A percentile compares a stretch with the other conserved stretches of the same genome.
Conservation (phyloP, 2,888 invertebrate genomes). For the Andrena marginata region DNA sequence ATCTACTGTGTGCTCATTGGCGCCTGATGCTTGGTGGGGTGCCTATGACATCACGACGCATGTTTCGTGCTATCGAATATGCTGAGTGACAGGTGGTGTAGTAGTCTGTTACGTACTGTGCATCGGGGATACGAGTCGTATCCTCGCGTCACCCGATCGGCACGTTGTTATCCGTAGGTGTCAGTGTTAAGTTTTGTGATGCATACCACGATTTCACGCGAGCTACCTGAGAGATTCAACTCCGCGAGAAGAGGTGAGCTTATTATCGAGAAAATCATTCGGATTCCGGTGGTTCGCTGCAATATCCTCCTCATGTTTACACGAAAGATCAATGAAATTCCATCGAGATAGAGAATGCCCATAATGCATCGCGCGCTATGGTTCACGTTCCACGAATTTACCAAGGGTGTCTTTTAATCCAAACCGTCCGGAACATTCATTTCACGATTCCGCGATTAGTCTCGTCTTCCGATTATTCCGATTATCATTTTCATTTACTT, state of each 20-base stretch:
- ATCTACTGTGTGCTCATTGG: conserved; percentile 42
- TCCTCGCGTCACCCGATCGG: conserved; percentile 72
- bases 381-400: background rate
- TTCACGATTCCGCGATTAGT: too few relatives aligned
- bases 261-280: background rate
- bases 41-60: conserved; percentile 79
- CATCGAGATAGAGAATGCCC: background rate
- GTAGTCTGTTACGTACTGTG: conserved; percentile 54
- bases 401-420: background rate
- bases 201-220: conserved; percentile 78
- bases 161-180: conserved; percentile 77
- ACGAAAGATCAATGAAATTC: conserved; percentile 9
- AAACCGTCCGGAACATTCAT: background rate
- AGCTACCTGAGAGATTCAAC: conserved; percentile 78
- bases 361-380: background rate
- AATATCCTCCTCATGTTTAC: background rate
- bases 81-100: conserved; percentile 83
- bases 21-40: conserved; percentile 41
- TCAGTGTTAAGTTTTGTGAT: conserved; percentile 79
- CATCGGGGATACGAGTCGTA: conserved; percentile 36
- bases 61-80: conserved; percentile 81
- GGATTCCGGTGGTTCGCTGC: background rate
- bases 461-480: too few relatives aligned
- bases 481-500: too few relatives aligned
- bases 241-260: conserved; percentile 79